These are phyloP conservation scores for Axis porcinus DNA, from an alignment of 2,113 vertebrate species.

Conservation along the genomic window DNA sequence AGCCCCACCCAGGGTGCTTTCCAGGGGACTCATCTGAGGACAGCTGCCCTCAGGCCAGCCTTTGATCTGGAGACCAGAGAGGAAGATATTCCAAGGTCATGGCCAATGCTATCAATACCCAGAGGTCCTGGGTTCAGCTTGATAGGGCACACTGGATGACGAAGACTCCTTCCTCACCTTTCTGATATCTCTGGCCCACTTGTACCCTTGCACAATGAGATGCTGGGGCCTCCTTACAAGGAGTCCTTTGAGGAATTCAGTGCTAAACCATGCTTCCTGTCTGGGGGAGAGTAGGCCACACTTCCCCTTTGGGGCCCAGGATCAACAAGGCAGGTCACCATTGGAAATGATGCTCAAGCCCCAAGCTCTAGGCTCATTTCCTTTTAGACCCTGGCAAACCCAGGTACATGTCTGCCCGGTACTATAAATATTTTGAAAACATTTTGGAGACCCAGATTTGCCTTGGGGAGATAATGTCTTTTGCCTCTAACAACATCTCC, in stretches of 20 bases:
- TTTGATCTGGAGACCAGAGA: background rate
- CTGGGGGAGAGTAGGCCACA: background rate
- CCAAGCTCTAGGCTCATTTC: background rate
- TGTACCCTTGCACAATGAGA: background rate
- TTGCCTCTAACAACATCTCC: background rate
- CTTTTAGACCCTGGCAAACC: background rate
- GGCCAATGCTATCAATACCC: background rate
- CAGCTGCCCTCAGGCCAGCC: background rate
- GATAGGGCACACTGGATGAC: background rate
- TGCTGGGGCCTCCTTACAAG: accelerated
- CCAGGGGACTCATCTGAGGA: background rate
- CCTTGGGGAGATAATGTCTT: background rate
- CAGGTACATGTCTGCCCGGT: background rate
- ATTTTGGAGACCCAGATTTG: background rate
- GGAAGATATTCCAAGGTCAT: background rate
- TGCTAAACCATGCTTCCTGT: background rate
- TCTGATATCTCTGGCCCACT: background rate
- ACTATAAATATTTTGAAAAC: background rate
- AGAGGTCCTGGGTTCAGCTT: background rate
- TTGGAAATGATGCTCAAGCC: background rate
- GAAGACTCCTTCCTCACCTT: background rate
- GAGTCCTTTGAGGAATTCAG: background rate
- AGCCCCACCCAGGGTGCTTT: too few species aligned
- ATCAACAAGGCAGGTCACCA: background rate
- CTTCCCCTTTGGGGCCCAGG: background rate